A percentile compares a stretch with the other conserved stretches of the same genome.
phyloP scores from a whole-genome alignment of 1,140 invertebrate genomes.

The Paralvinella palmiformis region DNA sequence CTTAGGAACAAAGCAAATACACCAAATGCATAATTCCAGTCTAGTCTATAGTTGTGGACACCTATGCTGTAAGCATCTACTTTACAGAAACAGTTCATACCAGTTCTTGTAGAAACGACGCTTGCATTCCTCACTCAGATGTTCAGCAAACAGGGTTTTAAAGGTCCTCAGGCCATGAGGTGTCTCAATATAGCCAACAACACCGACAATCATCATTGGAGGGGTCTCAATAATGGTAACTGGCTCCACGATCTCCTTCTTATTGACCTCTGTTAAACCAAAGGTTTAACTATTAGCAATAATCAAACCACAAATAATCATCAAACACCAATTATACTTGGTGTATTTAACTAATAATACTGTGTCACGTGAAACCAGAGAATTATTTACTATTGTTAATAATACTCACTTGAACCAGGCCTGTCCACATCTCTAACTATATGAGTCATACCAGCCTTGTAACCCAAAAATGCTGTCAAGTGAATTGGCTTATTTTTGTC shows the following conservation, averaged over 20 bases:
- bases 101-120: slow-evolving; percentile 99
- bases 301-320: not conserved
- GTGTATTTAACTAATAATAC: no score
- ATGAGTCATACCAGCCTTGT: slow-evolving; percentile 99
- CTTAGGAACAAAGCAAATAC: no score
- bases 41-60: no score
- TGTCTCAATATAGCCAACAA: slow-evolving; percentile 98
- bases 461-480: slow-evolving; percentile 94
- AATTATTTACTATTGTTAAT: no score
- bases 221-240: slow-evolving; percentile 98
- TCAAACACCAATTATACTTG: not conserved
- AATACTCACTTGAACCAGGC: slow-evolving; percentile 97
- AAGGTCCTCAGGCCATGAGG: slow-evolving; percentile 90
- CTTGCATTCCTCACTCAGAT: slow-evolving; percentile 95
- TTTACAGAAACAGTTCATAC: no score
- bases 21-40: no score
- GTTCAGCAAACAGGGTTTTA: slow-evolving; percentile 96
- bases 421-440: slow-evolving; percentile 97
- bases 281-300: not conserved
- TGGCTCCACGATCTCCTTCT: slow-evolving; percentile 99
- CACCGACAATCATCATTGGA: slow-evolving; percentile 94
- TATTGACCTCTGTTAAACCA: slow-evolving; percentile 82
- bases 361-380: no score
- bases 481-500: slow-evolving; percentile 93
- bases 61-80: no score